Evolutionary conservation across 2,888 invertebrate genomes (phyloP).

Genomic region (Poecilus cupreus): DNA sequence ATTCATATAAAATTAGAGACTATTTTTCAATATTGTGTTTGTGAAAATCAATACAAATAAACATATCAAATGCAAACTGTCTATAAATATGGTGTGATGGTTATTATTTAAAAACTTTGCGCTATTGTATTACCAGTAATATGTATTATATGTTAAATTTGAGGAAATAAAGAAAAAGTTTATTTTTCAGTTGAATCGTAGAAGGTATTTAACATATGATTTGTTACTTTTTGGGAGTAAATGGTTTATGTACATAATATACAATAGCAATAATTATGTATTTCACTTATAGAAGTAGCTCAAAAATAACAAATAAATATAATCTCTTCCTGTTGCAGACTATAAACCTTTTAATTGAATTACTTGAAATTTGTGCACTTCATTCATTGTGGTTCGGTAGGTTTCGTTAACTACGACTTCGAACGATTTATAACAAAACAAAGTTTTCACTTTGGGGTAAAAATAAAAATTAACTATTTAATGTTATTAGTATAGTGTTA

Average conservation of each 20-base stretch:
- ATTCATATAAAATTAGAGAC: conserved; percentile 22
- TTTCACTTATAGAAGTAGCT: conserved; percentile 40
- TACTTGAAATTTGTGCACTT: conserved; percentile 27
- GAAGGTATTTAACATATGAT: conserved; percentile 30
- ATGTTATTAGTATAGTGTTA: no score
- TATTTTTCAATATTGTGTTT: conserved; percentile 37
- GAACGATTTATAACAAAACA: conserved; percentile 16
- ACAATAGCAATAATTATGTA: conserved; percentile 50
- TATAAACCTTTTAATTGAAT: conserved; percentile 33
- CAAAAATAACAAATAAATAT: conserved; percentile 40
- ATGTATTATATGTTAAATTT: conserved; percentile 48
- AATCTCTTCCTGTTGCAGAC: conserved; percentile 43
- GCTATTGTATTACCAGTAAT: conserved; percentile 47
- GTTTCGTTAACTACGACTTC: neutral
- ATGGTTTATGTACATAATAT: conserved; percentile 37
- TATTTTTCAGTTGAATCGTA: conserved; percentile 52
- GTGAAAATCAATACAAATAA: conserved; percentile 45
- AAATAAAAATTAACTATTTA: neutral
- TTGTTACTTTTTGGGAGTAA: conserved; percentile 28
- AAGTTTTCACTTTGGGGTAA: neutral
- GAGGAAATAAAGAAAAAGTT: conserved; percentile 49
- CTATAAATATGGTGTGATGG: conserved; percentile 33
- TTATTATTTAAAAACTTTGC: conserved; percentile 43
- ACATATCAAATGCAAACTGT: conserved; percentile 49
- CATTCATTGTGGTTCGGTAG: neutral